Evolutionary conservation across 1,140 invertebrate genomes (phyloP).

Genomic region (Leucophenga varia): DNA sequence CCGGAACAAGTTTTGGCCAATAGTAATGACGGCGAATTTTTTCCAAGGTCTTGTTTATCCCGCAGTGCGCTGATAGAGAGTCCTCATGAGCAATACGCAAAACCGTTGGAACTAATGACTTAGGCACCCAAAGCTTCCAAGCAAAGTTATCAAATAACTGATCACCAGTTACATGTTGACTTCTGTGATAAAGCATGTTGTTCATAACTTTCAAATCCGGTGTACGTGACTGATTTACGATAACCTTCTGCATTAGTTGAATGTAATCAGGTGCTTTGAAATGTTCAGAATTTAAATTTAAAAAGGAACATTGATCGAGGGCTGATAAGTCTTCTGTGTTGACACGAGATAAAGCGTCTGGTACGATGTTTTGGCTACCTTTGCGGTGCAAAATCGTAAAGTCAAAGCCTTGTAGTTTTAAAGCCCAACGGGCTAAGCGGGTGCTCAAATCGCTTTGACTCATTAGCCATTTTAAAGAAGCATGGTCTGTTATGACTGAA

Average conservation of each 20-base stretch:
- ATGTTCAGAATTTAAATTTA: neutral
- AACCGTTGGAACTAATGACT: neutral
- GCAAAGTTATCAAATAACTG: neutral
- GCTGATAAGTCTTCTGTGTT: neutral
- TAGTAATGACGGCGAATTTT: constrained; percentile 1
- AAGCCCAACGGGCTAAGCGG: constrained; percentile 5
- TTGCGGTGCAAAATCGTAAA: constrained; percentile 1
- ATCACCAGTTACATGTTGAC: neutral
- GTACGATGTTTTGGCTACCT: constrained; percentile 4
- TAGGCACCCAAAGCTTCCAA: neutral
- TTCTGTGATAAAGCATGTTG: neutral
- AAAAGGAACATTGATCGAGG: neutral
- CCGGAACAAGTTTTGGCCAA: constrained; percentile 3
- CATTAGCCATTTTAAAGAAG: too few species aligned
- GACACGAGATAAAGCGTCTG: constrained; percentile 7
- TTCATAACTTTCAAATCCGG: too few species aligned
- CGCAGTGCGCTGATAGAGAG: constrained; percentile 1
- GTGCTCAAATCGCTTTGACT: neutral
- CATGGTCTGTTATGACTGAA: too few species aligned
- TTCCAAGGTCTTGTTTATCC: neutral
- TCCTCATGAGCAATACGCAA: constrained; percentile 1
- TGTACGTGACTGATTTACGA: too few species aligned
- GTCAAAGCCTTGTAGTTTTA: neutral
- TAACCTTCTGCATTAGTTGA: too few species aligned
- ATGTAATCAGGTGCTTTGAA: too few species aligned